phyloP scores from a whole-genome alignment of 1,140 invertebrate species.

The Monomorium pharaonis region DNA sequence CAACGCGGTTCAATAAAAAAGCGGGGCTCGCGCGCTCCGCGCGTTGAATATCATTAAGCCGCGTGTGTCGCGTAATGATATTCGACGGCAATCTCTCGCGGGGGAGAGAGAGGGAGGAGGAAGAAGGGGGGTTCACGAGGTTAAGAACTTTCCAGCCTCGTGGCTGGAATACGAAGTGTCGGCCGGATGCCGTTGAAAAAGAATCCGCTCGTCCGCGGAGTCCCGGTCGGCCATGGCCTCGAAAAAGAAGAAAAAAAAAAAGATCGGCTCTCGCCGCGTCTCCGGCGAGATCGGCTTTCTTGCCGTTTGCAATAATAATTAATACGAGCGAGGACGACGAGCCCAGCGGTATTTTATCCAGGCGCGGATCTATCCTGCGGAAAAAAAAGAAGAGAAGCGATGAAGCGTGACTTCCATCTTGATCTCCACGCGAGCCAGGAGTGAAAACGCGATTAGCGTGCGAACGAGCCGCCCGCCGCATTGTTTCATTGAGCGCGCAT shows the following conservation, averaged over 20 bases:
- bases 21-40: neutral
- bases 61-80: constrained; percentile 33
- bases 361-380: neutral
- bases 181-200: neutral
- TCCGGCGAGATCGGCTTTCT: no score
- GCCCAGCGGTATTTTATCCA: constrained; percentile 7
- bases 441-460: constrained; percentile 37
- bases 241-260: no score
- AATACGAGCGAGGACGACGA: constrained; percentile 35
- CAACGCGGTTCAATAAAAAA: constrained; percentile 14
- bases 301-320: constrained; percentile 29
- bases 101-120: no score
- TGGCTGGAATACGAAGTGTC: constrained; percentile 25
- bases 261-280: neutral
- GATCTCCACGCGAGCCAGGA: constrained; percentile 38
- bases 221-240: constrained; percentile 39
- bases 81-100: constrained; percentile 14
- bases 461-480: neutral
- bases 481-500: neutral
- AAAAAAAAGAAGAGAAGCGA: constrained; percentile 6
- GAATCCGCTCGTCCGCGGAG: neutral
- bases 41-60: constrained; percentile 41
- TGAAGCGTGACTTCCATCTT: constrained; percentile 46
- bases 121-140: constrained; percentile 9
- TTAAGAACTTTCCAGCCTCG: constrained; percentile 43